Conservation (phyloP, 2,888 invertebrate genomes). For the Chironomus tentans region DNA sequence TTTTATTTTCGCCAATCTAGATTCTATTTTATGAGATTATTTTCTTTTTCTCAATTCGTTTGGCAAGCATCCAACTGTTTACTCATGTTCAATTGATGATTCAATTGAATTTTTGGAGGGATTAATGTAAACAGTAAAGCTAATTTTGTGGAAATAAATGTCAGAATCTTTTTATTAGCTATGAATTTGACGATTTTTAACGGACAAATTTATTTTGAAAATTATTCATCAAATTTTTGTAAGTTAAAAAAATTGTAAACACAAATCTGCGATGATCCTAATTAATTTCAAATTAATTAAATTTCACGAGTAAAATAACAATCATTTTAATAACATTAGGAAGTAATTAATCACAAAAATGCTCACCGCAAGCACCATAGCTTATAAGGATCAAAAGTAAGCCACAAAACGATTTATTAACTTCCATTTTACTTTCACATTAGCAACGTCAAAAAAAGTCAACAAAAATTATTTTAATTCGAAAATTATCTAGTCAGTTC, state of each 20-base stretch:
- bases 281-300: no score
- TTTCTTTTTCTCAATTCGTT: neutral
- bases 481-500: no score
- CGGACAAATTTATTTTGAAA: neutral
- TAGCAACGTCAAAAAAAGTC: neutral
- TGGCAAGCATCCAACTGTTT: no score
- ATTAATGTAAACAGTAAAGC: neutral
- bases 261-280: no score
- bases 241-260: no score
- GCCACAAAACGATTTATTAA: neutral
- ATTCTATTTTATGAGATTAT: neutral
- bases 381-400: neutral
- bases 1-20: no score
- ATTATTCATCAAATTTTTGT: no score
- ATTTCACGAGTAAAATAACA: no score
- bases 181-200: neutral
- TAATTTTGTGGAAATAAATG: neutral
- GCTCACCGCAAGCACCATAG: neutral
- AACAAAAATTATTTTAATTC: neutral
- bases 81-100: neutral
- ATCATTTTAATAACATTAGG: no score
- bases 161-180: neutral
- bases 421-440: neutral
- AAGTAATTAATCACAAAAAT: no score
- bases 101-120: neutral